Conservation (phyloP, 2,888 invertebrate genomes). For the Sinelater perroti region DNA sequence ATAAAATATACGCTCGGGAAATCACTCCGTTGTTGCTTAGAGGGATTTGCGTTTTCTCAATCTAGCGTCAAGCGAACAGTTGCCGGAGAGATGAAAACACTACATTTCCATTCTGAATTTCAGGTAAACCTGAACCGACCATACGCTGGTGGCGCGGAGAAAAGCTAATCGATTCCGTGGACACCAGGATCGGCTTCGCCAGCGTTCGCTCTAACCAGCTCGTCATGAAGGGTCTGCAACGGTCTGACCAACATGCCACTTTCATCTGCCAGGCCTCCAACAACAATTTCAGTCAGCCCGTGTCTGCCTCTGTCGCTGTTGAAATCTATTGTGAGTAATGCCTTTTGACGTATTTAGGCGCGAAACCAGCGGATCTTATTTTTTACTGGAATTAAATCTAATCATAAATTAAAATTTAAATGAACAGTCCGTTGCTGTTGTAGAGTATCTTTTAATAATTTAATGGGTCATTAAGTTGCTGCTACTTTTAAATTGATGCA, state of each 20-base stretch:
- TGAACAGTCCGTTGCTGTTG: constrained; percentile 14
- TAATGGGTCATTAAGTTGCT: too few species aligned
- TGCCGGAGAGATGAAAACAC: background rate
- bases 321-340: constrained; percentile 75
- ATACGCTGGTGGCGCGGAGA: constrained; percentile 82
- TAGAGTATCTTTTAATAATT: too few species aligned
- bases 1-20: constrained; percentile 14
- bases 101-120: constrained; percentile 42
- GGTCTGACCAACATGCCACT: constrained; percentile 76
- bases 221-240: constrained; percentile 68
- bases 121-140: constrained; percentile 77
- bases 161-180: constrained; percentile 68
- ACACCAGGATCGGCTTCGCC: constrained; percentile 62
- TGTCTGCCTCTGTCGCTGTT: constrained; percentile 74
- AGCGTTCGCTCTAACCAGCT: constrained; percentile 69
- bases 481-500: too few species aligned
- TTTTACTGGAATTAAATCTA: too few species aligned
- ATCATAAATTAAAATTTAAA: constrained; percentile 22
- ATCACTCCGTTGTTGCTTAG: constrained; percentile 6
- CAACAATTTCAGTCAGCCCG: constrained; percentile 74
- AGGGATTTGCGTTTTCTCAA: constrained; percentile 2
- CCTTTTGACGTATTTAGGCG: constrained; percentile 14
- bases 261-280: constrained; percentile 83
- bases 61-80: background rate
- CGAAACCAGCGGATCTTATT: too few species aligned